Evolutionary conservation across 2,797 vertebrate species (phyloP).

Genomic region (Synanceia verrucosa): DNA sequence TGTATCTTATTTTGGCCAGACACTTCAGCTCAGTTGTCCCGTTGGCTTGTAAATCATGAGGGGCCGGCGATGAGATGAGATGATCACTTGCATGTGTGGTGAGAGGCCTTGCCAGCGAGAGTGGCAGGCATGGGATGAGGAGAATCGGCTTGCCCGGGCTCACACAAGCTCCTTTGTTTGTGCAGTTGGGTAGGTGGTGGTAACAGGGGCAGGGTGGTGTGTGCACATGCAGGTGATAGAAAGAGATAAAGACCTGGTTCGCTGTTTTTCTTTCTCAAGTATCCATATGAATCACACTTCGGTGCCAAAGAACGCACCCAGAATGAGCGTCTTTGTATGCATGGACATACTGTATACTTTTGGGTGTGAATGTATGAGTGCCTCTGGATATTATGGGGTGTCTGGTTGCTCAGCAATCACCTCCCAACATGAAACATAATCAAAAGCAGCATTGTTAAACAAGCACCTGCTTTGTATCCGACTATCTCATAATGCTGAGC

Average conservation of each 20-base stretch:
- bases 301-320: constrained; percentile 19
- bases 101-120: constrained; percentile 56
- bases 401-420: constrained; percentile 42
- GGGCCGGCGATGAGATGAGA: constrained; percentile 39
- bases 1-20: constrained; percentile 40
- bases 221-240: constrained; percentile 60
- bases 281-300: constrained; percentile 50
- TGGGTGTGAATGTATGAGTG: constrained; percentile 30
- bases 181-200: constrained; percentile 69
- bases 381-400: constrained; percentile 40
- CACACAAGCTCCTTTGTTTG: constrained; percentile 79
- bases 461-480: constrained; percentile 15
- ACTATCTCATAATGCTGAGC: constrained; percentile 7
- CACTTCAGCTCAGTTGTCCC: constrained; percentile 16
- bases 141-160: constrained; percentile 53
- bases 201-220: constrained; percentile 52
- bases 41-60: constrained; percentile 42
- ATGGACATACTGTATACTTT: constrained; percentile 9
- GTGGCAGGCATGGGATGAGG: constrained; percentile 59
- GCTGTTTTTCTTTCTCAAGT: constrained; percentile 54
- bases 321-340: constrained; percentile 4
- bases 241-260: constrained; percentile 65
- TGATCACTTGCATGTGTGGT: constrained; percentile 67
- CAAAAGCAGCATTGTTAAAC: constrained; percentile 28
- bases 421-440: constrained; percentile 23